Percentiles rank a stretch among this genome's conserved stretches.
Evolutionary conservation across 2,888 invertebrate genomes (phyloP).

Genomic region (Clanis bilineata): DNA sequence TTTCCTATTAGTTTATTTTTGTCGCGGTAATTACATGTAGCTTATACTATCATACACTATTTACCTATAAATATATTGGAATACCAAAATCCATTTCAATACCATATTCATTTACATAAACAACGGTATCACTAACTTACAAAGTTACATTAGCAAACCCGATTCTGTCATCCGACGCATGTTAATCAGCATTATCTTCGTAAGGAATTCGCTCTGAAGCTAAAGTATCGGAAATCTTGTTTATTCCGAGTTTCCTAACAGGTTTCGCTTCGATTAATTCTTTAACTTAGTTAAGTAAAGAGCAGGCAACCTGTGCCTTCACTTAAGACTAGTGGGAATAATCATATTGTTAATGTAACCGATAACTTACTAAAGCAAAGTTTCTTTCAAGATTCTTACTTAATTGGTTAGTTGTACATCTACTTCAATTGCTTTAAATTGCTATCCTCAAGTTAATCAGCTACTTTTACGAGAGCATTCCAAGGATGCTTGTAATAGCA

Average conservation of each 20-base stretch:
- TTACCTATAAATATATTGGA: no score
- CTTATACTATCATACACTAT: no score
- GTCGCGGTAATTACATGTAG: no score
- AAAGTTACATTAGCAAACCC: background rate
- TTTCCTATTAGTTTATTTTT: background rate
- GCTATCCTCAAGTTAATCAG: no score
- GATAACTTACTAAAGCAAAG: background rate
- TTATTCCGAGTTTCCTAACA: conserved; percentile 4
- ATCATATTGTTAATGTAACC: background rate
- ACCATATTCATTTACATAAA: background rate
- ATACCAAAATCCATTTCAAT: no score
- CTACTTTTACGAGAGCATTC: no score
- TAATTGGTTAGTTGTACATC: no score
- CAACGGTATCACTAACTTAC: background rate
- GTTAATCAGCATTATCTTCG: background rate
- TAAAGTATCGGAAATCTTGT: conserved; percentile 5
- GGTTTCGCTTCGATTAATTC: conserved; percentile 5
- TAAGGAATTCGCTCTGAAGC: background rate
- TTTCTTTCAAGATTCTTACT: no score
- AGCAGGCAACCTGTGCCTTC: background rate
- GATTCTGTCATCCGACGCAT: background rate
- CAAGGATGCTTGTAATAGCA: no score
- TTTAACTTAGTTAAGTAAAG: background rate
- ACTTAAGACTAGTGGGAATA: background rate
- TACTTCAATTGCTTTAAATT: no score